Base-by-base conservation (phyloP, 1,140 invertebrate species). In the Panagrolaimus sp. region DNA sequence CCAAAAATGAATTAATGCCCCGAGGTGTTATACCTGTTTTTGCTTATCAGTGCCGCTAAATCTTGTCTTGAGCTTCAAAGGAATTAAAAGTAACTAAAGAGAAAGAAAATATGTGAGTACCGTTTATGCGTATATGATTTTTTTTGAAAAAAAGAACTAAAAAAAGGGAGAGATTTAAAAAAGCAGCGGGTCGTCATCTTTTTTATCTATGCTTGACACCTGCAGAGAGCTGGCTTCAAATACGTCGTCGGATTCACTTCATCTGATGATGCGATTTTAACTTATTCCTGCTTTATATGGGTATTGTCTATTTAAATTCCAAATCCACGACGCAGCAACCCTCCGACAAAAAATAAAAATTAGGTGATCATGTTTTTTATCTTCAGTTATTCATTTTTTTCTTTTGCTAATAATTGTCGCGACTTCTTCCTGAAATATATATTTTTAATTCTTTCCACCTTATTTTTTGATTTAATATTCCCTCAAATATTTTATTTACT, bases 21-120 rank as follows among this genome's bases (percentile, higher is more conserved):
- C 28, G 21, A 58, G 52, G 52, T 28, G 52, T 28, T 21, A 58
- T 58, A 58, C 52, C 52, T 58, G 52, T 58, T 58, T 58, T 58
- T 58, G 52, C 52, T 58, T 58, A 58, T 58, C 52, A 58, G 52
- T 58, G 52, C 52, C 52, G 52, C 52, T 58, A 28, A 21, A 58
- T 58, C 52, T 58, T 58, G 52, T 58, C 52, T 21, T 38, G 32
- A 38, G 32, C 32, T 38, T 38, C 7, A 38, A 38, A 38, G 32
- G 32, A 38, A n/a, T n/a, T n/a, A n/a, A n/a, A n/a, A 38, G 32
- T 38, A 38, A 38, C 32, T 7, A 7, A 38, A 38, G 32, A 38
- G 7, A 38, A 7, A 38, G 7, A 38, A 7, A 38, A 38, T 38
- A 7, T 7, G 32, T 38, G 32, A 38, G 32, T 38, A 38, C 32